These are phyloP conservation scores for Tinamus guttatus DNA, from an alignment of 2,113 vertebrate species.

Conservation along the genomic window DNA sequence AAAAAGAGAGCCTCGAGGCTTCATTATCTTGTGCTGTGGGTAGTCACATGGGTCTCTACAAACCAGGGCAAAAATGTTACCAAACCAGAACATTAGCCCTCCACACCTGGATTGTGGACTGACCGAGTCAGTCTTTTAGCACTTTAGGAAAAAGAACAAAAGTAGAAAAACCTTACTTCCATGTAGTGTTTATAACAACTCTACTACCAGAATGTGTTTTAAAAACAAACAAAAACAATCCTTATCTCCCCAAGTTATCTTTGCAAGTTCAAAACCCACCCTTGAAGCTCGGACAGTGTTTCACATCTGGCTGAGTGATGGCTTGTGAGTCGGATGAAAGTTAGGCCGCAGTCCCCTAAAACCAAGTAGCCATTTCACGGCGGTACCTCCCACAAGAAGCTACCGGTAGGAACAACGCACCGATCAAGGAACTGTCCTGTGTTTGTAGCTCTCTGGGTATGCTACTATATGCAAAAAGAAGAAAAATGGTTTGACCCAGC, in stretches of 20 bases:
- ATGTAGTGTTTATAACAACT: neutral
- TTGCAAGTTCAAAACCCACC: rapidly evolving
- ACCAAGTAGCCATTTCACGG: rapidly evolving
- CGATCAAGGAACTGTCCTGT: rapidly evolving
- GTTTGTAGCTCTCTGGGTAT: neutral
- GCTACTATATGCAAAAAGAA: neutral
- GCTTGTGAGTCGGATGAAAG: rapidly evolving
- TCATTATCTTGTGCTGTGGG: too few relatives aligned
- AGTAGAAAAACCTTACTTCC: neutral
- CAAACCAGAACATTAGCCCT: too few relatives aligned
- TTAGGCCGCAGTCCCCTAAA: rapidly evolving
- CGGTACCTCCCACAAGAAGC: neutral
- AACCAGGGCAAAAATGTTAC: too few relatives aligned
- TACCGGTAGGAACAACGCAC: rapidly evolving
- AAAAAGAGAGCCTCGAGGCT: too few relatives aligned
- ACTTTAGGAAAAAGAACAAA: neutral
- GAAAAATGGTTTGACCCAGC: neutral
- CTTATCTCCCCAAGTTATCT: rapidly evolving
- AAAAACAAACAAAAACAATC: neutral
- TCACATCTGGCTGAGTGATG: rapidly evolving
- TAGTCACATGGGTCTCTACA: too few relatives aligned
- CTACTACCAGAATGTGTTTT: neutral
- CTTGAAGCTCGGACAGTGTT: rapidly evolving
- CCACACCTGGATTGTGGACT: too few relatives aligned
- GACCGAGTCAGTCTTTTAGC: constrained; percentile 1